A percentile compares a stretch with the other conserved stretches of the same genome.
phyloP scores from a whole-genome alignment of 1,140 invertebrate species.

The Pseudoatta argentina region DNA sequence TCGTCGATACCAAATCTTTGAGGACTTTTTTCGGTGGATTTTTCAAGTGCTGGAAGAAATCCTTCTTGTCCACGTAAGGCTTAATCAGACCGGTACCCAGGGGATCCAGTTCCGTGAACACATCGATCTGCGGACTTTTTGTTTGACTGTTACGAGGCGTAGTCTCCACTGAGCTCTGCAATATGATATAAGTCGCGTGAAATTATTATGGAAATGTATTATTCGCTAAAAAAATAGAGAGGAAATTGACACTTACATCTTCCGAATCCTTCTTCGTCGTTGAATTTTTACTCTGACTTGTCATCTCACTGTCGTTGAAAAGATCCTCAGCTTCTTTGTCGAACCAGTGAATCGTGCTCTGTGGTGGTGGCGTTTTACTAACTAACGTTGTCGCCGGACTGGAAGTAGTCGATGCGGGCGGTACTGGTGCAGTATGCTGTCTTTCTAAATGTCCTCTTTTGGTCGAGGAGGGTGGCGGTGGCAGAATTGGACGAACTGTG shows the following conservation, averaged over 20 bases:
- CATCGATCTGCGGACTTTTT: conserved; percentile 88
- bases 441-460: conserved; percentile 83
- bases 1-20: conserved; percentile 91
- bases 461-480: conserved; percentile 89
- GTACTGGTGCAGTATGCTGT: conserved; percentile 82
- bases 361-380: conserved; percentile 84
- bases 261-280: conserved; percentile 80
- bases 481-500: conserved; percentile 85
- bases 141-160: conserved; percentile 61
- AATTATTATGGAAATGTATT: background rate
- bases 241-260: conserved; percentile 69
- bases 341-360: conserved; percentile 85
- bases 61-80: conserved; percentile 97
- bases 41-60: conserved; percentile 97
- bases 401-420: conserved; percentile 79
- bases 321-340: conserved; percentile 86
- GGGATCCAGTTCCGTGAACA: conserved; percentile 97
- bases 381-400: conserved; percentile 84
- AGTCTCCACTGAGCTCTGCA: conserved; percentile 55
- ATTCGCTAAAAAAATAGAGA: background rate
- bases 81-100: conserved; percentile 95
- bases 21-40: conserved; percentile 96
- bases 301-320: conserved; percentile 84
- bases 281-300: conserved; percentile 74
- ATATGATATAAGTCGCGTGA: background rate